phyloP scores from a whole-genome alignment of 2,113 vertebrate species.

The Sylvietta virens region DNA sequence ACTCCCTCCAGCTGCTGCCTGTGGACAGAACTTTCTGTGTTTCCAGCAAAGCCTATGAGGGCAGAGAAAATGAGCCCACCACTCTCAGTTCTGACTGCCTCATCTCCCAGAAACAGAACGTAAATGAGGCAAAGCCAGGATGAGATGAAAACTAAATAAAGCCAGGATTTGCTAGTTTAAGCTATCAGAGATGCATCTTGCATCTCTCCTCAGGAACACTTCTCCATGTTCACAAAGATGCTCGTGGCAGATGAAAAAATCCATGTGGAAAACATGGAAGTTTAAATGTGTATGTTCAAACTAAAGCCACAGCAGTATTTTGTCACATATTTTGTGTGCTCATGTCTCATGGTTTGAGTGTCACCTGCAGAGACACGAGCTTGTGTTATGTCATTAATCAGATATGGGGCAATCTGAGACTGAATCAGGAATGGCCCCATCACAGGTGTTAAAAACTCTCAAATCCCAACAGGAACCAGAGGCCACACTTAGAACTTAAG shows the following conservation, averaged over 20 bases:
- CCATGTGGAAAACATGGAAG: rapidly evolving
- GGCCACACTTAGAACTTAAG: background rate
- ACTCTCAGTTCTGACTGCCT: background rate
- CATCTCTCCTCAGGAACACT: background rate
- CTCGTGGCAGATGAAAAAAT: background rate
- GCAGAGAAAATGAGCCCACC: conserved; percentile 29
- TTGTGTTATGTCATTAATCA: background rate
- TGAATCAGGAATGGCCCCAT: background rate
- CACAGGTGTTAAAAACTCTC: background rate
- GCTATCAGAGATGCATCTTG: background rate
- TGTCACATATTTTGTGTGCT: background rate
- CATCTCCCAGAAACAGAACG: background rate
- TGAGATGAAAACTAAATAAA: background rate
- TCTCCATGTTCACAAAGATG: background rate
- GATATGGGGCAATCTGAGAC: background rate
- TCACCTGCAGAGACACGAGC: rapidly evolving
- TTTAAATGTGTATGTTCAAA: background rate
- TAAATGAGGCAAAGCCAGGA: background rate
- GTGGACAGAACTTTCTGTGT: conserved; percentile 14
- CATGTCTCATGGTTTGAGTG: background rate
- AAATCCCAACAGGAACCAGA: background rate
- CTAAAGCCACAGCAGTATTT: background rate
- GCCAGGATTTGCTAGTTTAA: background rate
- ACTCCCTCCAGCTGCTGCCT: conserved; percentile 27
- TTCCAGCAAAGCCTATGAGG: conserved; percentile 42